Base-by-base conservation (phyloP, 1,140 invertebrate genomes). In the Hormaphis cornu region DNA sequence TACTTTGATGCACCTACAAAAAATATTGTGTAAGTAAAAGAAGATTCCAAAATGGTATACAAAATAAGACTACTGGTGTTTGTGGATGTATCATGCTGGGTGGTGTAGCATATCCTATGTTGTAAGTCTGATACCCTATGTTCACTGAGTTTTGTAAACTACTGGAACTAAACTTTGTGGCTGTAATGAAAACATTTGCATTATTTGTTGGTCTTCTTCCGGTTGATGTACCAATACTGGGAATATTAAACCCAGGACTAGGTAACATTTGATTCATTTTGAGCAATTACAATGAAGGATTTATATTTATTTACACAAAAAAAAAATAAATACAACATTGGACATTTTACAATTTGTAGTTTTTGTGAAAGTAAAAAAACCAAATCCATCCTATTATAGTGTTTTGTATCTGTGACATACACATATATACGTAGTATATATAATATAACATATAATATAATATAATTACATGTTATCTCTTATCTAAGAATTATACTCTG, bases 181-280 rank as follows among this genome's bases (percentile, higher is more conserved):
- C 69, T 85, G 85, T 69, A 82, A 80, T 69, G 85, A 85, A 73
- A 89, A 87, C 73, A 89, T 87, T 74, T 90, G 79, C 9, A 90
- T 79, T 76, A 91, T 90, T 77, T 89, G 85, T 78, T 92, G 90
- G 79, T 94, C 91, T 78, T 93, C 90, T 76, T 93, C 90, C n/a
- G 90, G 89, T 74, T 93, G 90, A 81, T 93, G 90, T 18, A 92
- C 76, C 90, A 76, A 94, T 92, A 76, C 89, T 91, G 59, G 90
- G 90, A 78, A 93, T 91, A 72, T 88, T 90, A 75, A 89, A 90
- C 48, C 89, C 89, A 3, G 91, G 91, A 81, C 90, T 93, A 16
- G 89, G 88, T 72, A 93, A 80, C 89, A 93, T 92, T 79, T 92
- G 88, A 86, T 93, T 89, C 88, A 90, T 91, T 50, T 69, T 69